Conservation (phyloP, 1,140 invertebrate species). For the Platyscapa corneri region DNA sequence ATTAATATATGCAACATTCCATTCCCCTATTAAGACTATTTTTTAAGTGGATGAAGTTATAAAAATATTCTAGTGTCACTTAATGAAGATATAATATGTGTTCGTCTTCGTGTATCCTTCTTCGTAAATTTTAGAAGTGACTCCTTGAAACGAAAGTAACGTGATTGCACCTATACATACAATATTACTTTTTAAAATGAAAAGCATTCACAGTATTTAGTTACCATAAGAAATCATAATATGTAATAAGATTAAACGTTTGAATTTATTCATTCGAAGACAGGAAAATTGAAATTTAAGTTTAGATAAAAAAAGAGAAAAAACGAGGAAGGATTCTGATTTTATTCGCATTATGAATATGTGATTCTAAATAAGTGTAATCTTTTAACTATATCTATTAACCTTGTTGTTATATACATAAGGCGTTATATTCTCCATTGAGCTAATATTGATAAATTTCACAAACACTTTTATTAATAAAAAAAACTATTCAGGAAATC, state of each 20-base stretch:
- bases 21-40: conserved; percentile 25
- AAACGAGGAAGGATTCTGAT: conserved; percentile 1
- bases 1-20: conserved; percentile 47
- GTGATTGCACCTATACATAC: neutral
- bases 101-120: conserved; percentile 4
- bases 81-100: conserved; percentile 15
- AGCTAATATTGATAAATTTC: conserved; percentile 33
- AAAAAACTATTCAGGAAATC: conserved; percentile 10
- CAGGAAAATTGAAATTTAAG: neutral
- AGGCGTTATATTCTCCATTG: conserved; percentile 67
- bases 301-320: neutral
- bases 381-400: conserved; percentile 72
- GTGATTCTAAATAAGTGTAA: conserved; percentile 72
- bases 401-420: conserved; percentile 76
- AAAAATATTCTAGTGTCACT: conserved; percentile 23
- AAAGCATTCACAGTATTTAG: conserved; percentile 49
- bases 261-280: neutral
- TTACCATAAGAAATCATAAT: conserved; percentile 25
- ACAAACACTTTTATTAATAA: conserved; percentile 52
- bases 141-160: neutral
- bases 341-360: conserved; percentile 56
- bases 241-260: neutral
- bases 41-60: conserved; percentile 27
- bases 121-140: neutral
- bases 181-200: conserved; percentile 39